Evolutionary conservation across 2,113 vertebrate species (phyloP).

Genomic region (Synodontis membranacea): DNA sequence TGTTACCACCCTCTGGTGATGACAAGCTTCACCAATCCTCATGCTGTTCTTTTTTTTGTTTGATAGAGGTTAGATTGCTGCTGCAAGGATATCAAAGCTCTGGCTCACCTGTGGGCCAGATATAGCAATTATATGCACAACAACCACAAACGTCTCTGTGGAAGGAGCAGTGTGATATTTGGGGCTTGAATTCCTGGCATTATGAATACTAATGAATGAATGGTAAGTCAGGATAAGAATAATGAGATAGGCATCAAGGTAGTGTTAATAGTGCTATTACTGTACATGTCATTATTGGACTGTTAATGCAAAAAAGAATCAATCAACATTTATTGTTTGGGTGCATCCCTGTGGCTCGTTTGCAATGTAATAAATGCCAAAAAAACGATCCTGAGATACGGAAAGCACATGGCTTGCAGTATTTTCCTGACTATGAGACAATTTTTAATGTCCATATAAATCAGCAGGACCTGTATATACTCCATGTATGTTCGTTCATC

Average conservation of each 20-base stretch:
- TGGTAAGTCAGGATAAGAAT: neutral
- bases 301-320: too few species aligned
- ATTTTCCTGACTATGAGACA: neutral
- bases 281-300: neutral
- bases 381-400: neutral
- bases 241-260: neutral
- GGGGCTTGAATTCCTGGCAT: neutral
- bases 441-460: neutral
- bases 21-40: neutral
- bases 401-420: neutral
- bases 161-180: neutral
- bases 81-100: neutral
- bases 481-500: neutral
- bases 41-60: neutral
- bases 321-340: neutral
- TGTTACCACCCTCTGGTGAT: neutral
- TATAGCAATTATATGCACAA: neutral
- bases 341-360: neutral
- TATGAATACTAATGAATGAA: neutral
- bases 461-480: neutral
- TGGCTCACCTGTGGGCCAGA: neutral
- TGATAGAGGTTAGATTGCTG: neutral
- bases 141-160: neutral
- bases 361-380: neutral
- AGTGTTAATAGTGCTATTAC: neutral